Percentiles rank a stretch among this genome's conserved stretches.
Conservation (phyloP, 1,140 invertebrate species). For the Hestina assimilis region DNA sequence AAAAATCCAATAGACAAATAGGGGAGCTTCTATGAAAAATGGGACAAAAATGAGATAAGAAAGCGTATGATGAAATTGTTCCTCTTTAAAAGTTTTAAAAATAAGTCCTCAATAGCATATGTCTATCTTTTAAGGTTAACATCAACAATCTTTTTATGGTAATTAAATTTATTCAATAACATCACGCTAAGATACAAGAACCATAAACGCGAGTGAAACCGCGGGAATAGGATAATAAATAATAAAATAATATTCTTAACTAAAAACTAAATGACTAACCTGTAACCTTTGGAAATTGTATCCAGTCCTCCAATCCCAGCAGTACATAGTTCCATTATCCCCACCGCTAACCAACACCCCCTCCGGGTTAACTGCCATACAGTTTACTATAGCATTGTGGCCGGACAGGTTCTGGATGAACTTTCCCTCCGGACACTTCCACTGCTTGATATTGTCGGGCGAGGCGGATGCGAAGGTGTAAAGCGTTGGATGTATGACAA, state of each 20-base stretch:
- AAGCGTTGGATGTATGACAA: constrained; percentile 94
- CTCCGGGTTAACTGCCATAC: constrained; percentile 95
- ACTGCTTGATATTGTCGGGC: constrained; percentile 99
- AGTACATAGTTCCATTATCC: constrained; percentile 98
- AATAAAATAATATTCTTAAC: not conserved
- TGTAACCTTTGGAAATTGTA: constrained; percentile 97
- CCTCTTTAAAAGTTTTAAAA: too few relatives aligned
- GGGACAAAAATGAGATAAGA: too few relatives aligned
- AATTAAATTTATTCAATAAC: too few relatives aligned
- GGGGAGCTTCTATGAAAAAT: too few relatives aligned
- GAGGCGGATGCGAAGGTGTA: constrained; percentile 99
- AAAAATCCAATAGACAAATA: too few relatives aligned
- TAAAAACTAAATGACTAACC: constrained; percentile 47
- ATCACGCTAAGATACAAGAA: too few relatives aligned
- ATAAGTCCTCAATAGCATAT: too few relatives aligned
- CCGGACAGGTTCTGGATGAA: constrained; percentile 98
- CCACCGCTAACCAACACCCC: constrained; percentile 98
- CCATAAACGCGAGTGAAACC: too few relatives aligned
- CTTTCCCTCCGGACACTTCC: constrained; percentile 98
- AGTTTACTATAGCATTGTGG: constrained; percentile 98
- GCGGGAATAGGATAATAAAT: not conserved
- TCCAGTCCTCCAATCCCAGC: constrained; percentile 99
- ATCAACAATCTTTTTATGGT: too few relatives aligned
- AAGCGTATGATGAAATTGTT: too few relatives aligned
- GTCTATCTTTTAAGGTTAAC: too few relatives aligned